Conservation (phyloP, 2,888 invertebrate species). For the Scaptomyza tumidula region DNA sequence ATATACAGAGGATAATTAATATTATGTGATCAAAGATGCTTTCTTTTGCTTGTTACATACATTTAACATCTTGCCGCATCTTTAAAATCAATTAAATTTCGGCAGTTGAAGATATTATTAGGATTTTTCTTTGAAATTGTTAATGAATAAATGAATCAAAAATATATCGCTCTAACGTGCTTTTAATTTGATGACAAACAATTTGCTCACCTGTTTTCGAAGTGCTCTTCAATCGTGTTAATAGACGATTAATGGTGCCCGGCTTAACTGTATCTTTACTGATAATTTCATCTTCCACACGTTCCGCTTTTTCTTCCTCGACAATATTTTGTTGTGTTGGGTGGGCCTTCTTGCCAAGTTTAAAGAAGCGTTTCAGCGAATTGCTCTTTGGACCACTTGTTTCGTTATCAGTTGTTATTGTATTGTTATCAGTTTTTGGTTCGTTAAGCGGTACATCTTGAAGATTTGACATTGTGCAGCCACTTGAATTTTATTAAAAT, state of each 20-base stretch:
- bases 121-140: too few relatives aligned
- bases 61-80: neutral
- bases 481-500: slow-evolving; percentile 52
- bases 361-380: slow-evolving; percentile 79
- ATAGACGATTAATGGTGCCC: slow-evolving; percentile 47
- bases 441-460: slow-evolving; percentile 62
- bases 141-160: too few relatives aligned
- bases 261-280: slow-evolving; percentile 38
- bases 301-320: slow-evolving; percentile 19
- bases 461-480: slow-evolving; percentile 61
- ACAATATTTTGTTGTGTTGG: slow-evolving; percentile 1
- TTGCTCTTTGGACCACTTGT: slow-evolving; percentile 50
- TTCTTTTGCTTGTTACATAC: neutral
- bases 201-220: slow-evolving; percentile 30
- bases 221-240: slow-evolving; percentile 48
- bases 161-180: too few relatives aligned
- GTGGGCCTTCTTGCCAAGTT: slow-evolving; percentile 55
- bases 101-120: neutral
- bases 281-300: slow-evolving; percentile 17
- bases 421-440: slow-evolving; percentile 18
- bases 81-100: neutral
- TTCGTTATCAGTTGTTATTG: slow-evolving; percentile 23
- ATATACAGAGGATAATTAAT: neutral
- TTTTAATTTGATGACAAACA: too few relatives aligned
- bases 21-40: neutral